phyloP scores from a whole-genome alignment of 2,888 invertebrate genomes.

The Caprella mutica region DNA sequence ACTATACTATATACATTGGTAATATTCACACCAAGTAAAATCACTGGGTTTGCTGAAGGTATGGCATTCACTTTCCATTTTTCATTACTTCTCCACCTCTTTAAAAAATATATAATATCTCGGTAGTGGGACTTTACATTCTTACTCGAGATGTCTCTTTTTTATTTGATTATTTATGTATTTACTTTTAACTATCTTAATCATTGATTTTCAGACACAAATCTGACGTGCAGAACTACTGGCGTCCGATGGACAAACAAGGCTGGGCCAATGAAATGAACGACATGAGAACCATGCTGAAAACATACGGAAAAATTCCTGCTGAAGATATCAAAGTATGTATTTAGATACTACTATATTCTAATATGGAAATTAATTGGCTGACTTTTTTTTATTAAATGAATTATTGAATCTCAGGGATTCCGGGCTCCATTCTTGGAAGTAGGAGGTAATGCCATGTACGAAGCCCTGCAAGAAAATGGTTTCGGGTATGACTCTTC shows the following conservation, averaged over 20 bases:
- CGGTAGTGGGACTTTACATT: too few species aligned
- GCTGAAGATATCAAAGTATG: constrained; percentile 35
- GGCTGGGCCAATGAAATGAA: constrained; percentile 49
- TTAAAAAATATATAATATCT: too few species aligned
- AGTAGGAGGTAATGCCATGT: constrained; percentile 50
- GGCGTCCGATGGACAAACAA: constrained; percentile 48
- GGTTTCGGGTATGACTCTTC: constrained; percentile 52
- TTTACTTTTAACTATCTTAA: too few species aligned
- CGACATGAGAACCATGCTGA: constrained; percentile 48
- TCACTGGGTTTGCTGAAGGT: too few species aligned
- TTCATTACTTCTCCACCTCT: too few species aligned
- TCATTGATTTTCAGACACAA: constrained; percentile 12
- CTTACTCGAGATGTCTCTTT: too few species aligned
- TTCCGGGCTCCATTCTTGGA: constrained; percentile 50
- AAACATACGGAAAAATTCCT: constrained; percentile 47
- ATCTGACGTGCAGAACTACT: constrained; percentile 41
- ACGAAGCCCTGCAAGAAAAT: constrained; percentile 46
- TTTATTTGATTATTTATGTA: too few species aligned
- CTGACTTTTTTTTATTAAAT: too few species aligned
- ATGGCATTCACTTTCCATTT: too few species aligned
- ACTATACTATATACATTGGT: too few species aligned
- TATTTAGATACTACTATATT: not conserved
- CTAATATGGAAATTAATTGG: too few species aligned
- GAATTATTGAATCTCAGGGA: constrained; percentile 40
- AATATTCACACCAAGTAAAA: too few species aligned